These are phyloP conservation scores for Poeciliopsis gracilis DNA, from an alignment of 2,797 vertebrate genomes.

Conservation along the genomic window DNA sequence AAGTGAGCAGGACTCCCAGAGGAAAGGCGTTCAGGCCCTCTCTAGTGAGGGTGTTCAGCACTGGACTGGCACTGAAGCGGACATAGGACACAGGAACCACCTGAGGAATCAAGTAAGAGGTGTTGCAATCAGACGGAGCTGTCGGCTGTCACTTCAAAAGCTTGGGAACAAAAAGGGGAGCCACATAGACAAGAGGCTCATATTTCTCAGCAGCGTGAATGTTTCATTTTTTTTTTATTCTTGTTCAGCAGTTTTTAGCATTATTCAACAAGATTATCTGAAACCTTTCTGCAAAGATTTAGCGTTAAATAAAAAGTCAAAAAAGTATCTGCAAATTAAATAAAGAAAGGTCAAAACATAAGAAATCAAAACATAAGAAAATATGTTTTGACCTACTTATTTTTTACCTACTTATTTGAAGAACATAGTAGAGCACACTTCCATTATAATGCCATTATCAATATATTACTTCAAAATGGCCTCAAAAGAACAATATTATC, in stretches of 20 bases:
- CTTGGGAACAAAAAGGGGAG: neutral
- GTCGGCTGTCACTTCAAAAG: constrained; percentile 19
- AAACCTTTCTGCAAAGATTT: neutral
- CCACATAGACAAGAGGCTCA: neutral
- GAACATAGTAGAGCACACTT: no score
- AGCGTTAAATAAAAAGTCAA: neutral
- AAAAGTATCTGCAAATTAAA: neutral
- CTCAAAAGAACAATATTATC: no score
- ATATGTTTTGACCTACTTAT: no score
- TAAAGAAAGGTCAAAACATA: no score
- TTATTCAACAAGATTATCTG: neutral
- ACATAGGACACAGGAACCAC: constrained; percentile 93
- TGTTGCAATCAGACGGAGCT: neutral
- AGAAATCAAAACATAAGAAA: no score
- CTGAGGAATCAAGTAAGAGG: constrained; percentile 69
- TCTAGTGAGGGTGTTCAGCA: constrained; percentile 76
- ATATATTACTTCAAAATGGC: no score
- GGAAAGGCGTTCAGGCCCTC: constrained; percentile 85
- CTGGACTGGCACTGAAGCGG: constrained; percentile 85
- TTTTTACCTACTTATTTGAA: no score
- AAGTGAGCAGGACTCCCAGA: constrained; percentile 86
- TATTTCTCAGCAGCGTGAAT: neutral
- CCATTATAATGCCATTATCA: no score
- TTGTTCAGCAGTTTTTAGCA: neutral
- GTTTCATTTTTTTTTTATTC: neutral